These are phyloP conservation scores for Triops longicaudatus DNA, from an alignment of 1,140 invertebrate species.

Conservation along the genomic window DNA sequence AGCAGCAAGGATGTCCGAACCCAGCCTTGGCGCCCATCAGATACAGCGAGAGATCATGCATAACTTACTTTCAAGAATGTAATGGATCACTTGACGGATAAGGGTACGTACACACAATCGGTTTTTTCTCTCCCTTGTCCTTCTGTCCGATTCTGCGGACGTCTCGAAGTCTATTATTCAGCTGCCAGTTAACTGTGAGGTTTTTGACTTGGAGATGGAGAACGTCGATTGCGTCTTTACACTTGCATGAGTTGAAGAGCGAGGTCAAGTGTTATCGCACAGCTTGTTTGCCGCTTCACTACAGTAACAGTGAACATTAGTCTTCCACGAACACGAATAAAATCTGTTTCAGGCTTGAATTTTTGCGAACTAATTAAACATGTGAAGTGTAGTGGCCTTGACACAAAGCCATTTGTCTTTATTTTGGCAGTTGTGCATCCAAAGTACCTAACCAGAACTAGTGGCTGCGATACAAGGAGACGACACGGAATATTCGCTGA, in stretches of 20 bases:
- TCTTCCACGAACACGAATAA: background rate
- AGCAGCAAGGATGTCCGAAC: background rate
- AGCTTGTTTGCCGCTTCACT: background rate
- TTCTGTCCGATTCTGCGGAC: background rate
- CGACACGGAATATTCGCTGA: background rate
- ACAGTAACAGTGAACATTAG: background rate
- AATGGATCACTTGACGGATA: background rate
- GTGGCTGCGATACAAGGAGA: background rate
- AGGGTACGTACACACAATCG: background rate
- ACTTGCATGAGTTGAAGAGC: background rate
- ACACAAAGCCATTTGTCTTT: background rate
- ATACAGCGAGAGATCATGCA: background rate
- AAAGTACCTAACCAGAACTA: background rate
- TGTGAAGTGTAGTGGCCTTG: background rate
- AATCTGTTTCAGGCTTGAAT: background rate
- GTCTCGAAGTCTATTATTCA: background rate
- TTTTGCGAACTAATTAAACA: background rate
- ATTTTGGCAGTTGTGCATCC: background rate
- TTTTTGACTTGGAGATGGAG: background rate
- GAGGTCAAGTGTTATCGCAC: slow-evolving; percentile 2
- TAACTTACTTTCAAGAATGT: background rate
- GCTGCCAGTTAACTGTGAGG: background rate
- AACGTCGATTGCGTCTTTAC: background rate
- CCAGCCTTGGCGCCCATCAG: background rate
- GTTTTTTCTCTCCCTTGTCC: background rate